Evolutionary conservation across 2,888 invertebrate genomes (phyloP).

Genomic region (Thecophora atra): DNA sequence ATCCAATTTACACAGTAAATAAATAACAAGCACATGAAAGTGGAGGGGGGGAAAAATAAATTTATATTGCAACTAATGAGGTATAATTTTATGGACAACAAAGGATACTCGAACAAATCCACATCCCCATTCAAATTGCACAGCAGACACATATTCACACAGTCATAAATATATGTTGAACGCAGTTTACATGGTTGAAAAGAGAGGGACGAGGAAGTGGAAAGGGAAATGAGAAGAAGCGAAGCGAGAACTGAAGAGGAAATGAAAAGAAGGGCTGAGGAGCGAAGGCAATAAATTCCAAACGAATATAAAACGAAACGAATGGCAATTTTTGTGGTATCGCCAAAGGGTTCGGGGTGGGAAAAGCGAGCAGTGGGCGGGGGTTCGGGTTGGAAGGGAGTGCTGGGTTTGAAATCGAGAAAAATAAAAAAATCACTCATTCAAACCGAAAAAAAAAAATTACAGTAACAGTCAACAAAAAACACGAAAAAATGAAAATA

Average conservation of each 20-base stretch:
- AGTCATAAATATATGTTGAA: too few species aligned
- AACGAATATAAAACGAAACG: neutral
- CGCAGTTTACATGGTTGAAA: too few species aligned
- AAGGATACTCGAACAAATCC: neutral
- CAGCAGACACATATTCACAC: too few species aligned
- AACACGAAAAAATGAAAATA: neutral
- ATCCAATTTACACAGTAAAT: too few species aligned
- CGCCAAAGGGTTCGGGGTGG: too few species aligned
- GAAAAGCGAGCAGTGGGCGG: too few species aligned
- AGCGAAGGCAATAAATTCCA: neutral
- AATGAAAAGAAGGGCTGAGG: neutral
- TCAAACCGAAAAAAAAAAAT: neutral
- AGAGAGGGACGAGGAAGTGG: too few species aligned
- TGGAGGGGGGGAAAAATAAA: neutral
- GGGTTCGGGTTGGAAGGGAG: too few species aligned
- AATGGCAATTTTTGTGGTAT: neutral
- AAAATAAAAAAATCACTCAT: neutral
- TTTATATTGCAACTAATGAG: neutral
- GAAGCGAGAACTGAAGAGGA: neutral
- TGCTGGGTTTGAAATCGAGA: too few species aligned
- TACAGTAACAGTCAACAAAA: neutral
- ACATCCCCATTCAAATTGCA: too few species aligned
- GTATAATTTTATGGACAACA: slow-evolving; percentile 3
- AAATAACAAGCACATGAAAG: too few species aligned
- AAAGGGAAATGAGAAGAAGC: too few species aligned